Evolutionary conservation across 2,797 vertebrate species (phyloP).

Genomic region (Oreonectes daqikongensis): DNA sequence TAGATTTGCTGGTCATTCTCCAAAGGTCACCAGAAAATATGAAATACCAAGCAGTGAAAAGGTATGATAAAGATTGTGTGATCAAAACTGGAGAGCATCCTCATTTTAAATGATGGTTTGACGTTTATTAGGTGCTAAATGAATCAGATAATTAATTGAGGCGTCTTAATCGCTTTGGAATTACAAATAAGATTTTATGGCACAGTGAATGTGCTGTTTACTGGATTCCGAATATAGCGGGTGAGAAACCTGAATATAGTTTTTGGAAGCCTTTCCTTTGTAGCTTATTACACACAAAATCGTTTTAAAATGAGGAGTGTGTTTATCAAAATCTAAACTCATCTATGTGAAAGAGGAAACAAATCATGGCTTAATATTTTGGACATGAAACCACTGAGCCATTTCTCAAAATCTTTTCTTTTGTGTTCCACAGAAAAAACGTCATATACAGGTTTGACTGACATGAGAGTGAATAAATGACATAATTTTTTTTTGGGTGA

Average conservation of each 20-base stretch:
- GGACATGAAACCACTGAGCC: no score
- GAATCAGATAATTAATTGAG: slow-evolving; percentile 57
- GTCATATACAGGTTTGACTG: no score
- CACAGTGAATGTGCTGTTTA: slow-evolving; percentile 30
- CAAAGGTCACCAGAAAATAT: slow-evolving; percentile 69
- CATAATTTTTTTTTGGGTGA: no score
- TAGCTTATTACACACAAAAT: no score
- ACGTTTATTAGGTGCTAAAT: slow-evolving; percentile 55
- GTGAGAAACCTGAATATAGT: not conserved
- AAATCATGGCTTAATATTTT: no score
- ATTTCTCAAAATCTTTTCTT: no score
- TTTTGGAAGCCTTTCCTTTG: not conserved
- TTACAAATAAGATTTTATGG: slow-evolving; percentile 51
- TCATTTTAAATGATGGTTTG: slow-evolving; percentile 44
- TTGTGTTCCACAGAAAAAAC: no score
- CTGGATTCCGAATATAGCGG: slow-evolving; percentile 32
- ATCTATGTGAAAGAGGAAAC: no score
- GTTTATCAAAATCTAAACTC: no score
- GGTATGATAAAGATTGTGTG: slow-evolving; percentile 52
- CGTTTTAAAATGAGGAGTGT: no score
- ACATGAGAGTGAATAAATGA: no score
- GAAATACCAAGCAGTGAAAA: slow-evolving; percentile 60
- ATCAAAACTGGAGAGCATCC: slow-evolving; percentile 45
- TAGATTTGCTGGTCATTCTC: slow-evolving; percentile 68
- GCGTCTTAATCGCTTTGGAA: slow-evolving; percentile 49